Conservation (phyloP, 37 sponge, comb jelly and placozoan genomes). For the Chondrilla cf. caribensis region DNA sequence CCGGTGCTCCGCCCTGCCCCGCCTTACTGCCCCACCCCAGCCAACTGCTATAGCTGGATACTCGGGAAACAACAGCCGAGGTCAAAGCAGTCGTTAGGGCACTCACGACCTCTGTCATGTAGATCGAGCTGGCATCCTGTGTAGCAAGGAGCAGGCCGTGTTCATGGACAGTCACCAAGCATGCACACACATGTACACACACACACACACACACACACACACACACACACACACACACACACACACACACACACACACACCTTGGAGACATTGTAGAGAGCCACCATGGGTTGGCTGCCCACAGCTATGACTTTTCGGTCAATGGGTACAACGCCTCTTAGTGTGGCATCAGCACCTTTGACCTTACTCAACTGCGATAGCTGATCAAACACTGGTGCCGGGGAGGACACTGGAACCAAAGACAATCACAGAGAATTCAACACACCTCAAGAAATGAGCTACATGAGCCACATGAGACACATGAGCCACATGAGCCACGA, state of each 20-base stretch:
- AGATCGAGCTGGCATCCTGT: constrained; percentile 60
- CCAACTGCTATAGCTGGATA: constrained; percentile 29
- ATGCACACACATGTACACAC: too few relatives aligned
- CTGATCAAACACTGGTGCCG: constrained; percentile 63
- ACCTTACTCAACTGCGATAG: constrained; percentile 71
- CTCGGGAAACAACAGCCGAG: constrained; percentile 53
- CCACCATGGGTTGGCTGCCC: constrained; percentile 68
- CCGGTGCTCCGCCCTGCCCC: neutral
- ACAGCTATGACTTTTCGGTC: constrained; percentile 64
- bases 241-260: neutral
- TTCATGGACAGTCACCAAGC: too few relatives aligned
- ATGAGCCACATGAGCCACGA: too few relatives aligned
- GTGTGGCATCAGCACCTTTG: constrained; percentile 50
- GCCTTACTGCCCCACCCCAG: constrained; percentile 3
- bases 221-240: too few relatives aligned
- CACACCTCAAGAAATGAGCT: too few relatives aligned
- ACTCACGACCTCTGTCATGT: constrained; percentile 72
- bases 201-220: too few relatives aligned
- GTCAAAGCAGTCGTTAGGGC: constrained; percentile 73
- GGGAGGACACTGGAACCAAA: constrained; percentile 36
- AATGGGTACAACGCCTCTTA: constrained; percentile 38
- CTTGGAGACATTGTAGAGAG: constrained; percentile 69
- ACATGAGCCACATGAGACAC: too few relatives aligned
- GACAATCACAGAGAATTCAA: too few relatives aligned
- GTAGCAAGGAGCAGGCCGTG: neutral